phyloP scores from a whole-genome alignment of 1,140 invertebrate genomes.

The Homalodisca vitripennis region DNA sequence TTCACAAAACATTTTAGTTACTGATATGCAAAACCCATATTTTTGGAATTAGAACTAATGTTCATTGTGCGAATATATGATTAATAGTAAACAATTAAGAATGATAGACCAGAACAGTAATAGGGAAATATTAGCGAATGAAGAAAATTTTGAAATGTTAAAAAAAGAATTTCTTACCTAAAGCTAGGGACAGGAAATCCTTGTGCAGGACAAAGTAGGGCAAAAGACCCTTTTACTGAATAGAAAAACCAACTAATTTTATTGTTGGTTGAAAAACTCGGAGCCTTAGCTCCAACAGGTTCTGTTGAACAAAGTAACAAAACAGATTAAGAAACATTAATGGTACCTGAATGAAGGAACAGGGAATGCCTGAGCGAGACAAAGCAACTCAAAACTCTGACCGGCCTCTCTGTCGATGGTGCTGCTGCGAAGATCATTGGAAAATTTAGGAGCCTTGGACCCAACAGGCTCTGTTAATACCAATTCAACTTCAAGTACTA shows the following conservation, averaged over 20 bases:
- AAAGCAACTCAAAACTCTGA: constrained; percentile 33
- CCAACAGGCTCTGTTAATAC: constrained; percentile 49
- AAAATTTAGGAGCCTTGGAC: constrained; percentile 51
- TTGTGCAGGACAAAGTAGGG: constrained; percentile 43
- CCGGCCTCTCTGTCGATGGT: constrained; percentile 43
- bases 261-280: constrained; percentile 49
- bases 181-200: constrained; percentile 61
- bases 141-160: no score
- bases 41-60: no score
- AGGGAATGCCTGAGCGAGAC: constrained; percentile 38
- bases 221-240: constrained; percentile 3
- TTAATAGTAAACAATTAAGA: no score
- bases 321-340: constrained; percentile 3
- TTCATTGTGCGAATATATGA: no score
- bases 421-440: constrained; percentile 46
- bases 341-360: constrained; percentile 38
- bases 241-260: constrained; percentile 43
- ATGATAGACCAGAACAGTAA: no score
- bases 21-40: no score
- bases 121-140: no score
- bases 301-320: constrained; percentile 49
- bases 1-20: constrained; percentile 1
- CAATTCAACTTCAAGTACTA: neutral
- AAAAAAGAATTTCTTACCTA: constrained; percentile 61
- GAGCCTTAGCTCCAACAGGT: constrained; percentile 52